A percentile compares a stretch with the other conserved stretches of the same genome.
Evolutionary conservation across 2,888 invertebrate species (phyloP).

Genomic region (Zygogramma bicolorata): DNA sequence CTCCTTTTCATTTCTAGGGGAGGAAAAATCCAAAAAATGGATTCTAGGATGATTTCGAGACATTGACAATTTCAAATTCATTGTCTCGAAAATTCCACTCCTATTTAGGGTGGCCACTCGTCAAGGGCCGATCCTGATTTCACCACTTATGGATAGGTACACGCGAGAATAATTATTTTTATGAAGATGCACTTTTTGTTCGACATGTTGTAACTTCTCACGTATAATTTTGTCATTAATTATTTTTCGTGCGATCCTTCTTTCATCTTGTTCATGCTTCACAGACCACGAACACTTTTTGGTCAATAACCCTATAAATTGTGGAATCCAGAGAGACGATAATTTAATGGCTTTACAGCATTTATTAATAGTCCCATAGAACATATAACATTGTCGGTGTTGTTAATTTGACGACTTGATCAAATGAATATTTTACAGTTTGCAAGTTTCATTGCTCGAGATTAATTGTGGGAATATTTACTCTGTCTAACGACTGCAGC

Average conservation of each 20-base stretch:
- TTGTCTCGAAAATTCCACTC: too few species aligned
- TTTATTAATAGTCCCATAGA: background rate
- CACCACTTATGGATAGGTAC: background rate
- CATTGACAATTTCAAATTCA: too few species aligned
- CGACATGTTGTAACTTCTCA: conserved; percentile 4
- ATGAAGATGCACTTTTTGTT: conserved; percentile 8
- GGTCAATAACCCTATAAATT: conserved; percentile 36
- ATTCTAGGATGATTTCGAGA: too few species aligned
- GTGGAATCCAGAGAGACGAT: conserved; percentile 6
- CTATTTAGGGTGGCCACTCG: too few species aligned
- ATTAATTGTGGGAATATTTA: background rate
- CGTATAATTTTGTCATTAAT: conserved; percentile 34
- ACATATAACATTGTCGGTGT: background rate
- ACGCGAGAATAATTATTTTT: background rate
- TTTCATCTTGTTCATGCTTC: conserved; percentile 29
- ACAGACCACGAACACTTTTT: conserved; percentile 32
- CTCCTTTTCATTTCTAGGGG: too few species aligned
- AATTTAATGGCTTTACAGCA: background rate
- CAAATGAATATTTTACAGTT: background rate
- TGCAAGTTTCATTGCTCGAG: background rate
- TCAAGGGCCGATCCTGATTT: background rate
- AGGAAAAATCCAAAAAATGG: too few species aligned
- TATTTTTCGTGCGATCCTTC: conserved; percentile 19
- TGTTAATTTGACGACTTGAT: background rate
- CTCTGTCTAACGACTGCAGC: too few species aligned